Percentiles rank a stretch among this genome's conserved stretches.
These are phyloP conservation scores for Mungos mungo DNA, from an alignment of 2,113 vertebrate species.

Conservation along the genomic window DNA sequence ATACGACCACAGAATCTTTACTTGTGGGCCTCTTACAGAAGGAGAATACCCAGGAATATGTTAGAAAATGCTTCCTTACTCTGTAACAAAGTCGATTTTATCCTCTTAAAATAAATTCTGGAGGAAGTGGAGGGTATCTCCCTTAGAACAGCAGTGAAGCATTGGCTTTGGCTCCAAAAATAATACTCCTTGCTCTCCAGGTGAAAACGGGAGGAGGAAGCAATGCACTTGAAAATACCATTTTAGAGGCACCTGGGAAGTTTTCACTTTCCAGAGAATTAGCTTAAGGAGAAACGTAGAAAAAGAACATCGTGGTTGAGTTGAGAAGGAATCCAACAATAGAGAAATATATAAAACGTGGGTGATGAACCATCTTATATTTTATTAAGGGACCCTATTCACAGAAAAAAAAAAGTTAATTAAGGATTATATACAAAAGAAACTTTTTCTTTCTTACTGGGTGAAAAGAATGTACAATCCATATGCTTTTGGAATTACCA, in stretches of 20 bases:
- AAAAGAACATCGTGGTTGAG: not conserved
- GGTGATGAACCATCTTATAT: not conserved
- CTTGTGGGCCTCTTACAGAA: not conserved
- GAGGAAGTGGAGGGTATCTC: not conserved
- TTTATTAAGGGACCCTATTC: not conserved
- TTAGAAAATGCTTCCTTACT: slow-evolving; percentile 9
- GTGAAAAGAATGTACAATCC: slow-evolving; percentile 32
- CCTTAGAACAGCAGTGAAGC: not conserved
- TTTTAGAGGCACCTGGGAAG: not conserved
- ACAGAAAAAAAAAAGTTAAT: slow-evolving; percentile 17
- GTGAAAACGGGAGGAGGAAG: not conserved
- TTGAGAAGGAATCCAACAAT: not conserved
- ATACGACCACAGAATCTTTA: not conserved
- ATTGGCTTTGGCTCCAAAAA: not conserved
- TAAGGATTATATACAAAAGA: slow-evolving; percentile 44
- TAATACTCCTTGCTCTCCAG: not conserved
- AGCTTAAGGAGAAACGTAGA: not conserved
- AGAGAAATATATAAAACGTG: not conserved
- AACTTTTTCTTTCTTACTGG: slow-evolving; percentile 2
- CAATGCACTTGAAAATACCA: not conserved
- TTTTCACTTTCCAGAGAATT: not conserved
- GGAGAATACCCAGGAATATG: not conserved
- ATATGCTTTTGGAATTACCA: slow-evolving; percentile 60
- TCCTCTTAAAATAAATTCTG: not conserved
- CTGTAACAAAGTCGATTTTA: not conserved